phyloP scores from a whole-genome alignment of 2,797 vertebrate genomes.

The Artibeus jamaicensis region DNA sequence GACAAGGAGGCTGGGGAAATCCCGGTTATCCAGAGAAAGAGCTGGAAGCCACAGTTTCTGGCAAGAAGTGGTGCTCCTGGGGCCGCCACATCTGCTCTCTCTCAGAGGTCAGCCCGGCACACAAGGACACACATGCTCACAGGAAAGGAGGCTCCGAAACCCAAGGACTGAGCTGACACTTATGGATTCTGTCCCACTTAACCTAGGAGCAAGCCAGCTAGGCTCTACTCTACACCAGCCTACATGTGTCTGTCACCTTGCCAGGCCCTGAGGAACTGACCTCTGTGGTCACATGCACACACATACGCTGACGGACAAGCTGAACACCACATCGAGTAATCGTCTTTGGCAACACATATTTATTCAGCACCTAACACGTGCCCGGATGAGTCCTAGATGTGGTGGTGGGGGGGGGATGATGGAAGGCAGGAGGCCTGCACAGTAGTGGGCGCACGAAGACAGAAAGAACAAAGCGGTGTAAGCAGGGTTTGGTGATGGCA shows the following conservation, averaged over 20 bases:
- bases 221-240: background rate
- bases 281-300: background rate
- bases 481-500: background rate
- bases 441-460: background rate
- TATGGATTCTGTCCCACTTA: background rate
- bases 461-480: background rate
- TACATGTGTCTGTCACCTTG: background rate
- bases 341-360: background rate
- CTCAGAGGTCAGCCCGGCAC: constrained; percentile 19
- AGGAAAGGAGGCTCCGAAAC: background rate
- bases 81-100: background rate
- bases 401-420: background rate
- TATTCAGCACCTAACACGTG: constrained; percentile 25
- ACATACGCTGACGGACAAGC: background rate
- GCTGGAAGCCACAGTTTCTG: constrained; percentile 38
- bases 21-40: background rate
- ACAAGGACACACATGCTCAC: background rate
- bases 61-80: constrained; percentile 28
- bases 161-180: background rate
- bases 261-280: background rate
- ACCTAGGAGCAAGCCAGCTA: background rate
- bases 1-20: constrained; percentile 26
- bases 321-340: background rate
- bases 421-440: background rate
- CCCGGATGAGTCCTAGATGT: background rate